phyloP scores from a whole-genome alignment of 2,888 invertebrate species.

The Erynnis tages region DNA sequence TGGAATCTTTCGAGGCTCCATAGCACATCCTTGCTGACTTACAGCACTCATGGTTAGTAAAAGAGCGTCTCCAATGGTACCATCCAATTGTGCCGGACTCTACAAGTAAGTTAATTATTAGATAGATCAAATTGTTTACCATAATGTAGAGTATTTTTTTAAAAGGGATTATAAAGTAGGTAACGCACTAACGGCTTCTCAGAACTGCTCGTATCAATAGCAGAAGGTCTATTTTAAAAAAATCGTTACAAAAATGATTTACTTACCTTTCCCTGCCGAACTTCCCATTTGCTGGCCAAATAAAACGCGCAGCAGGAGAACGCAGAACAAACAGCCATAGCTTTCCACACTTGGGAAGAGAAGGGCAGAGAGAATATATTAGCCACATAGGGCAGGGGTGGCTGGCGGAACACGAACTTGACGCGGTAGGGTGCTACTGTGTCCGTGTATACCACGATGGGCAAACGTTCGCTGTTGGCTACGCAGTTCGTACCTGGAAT shows the following conservation, averaged over 20 bases:
- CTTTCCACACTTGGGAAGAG: slow-evolving; percentile 81
- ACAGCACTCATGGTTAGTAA: slow-evolving; percentile 78
- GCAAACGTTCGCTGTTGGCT: slow-evolving; percentile 44
- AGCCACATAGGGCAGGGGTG: slow-evolving; percentile 83
- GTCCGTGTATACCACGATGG: slow-evolving; percentile 70
- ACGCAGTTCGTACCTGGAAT: slow-evolving; percentile 57
- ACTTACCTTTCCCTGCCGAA: slow-evolving; percentile 27
- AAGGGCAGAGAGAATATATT: slow-evolving; percentile 86
- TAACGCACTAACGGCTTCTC: no score
- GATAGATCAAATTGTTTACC: no score
- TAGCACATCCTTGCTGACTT: slow-evolving; percentile 80
- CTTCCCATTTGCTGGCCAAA: slow-evolving; percentile 61
- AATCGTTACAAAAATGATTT: slow-evolving; percentile 30
- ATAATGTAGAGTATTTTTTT: no score
- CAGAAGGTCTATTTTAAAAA: no score
- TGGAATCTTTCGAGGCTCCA: slow-evolving; percentile 64
- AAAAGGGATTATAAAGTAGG: no score
- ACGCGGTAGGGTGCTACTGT: slow-evolving; percentile 63
- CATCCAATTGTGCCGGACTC: slow-evolving; percentile 51
- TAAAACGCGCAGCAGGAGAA: slow-evolving; percentile 57
- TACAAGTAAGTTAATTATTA: slow-evolving; percentile 31
- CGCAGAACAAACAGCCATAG: slow-evolving; percentile 60
- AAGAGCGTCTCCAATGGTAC: slow-evolving; percentile 64
- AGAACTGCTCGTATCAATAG: no score
- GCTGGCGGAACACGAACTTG: slow-evolving; percentile 84